Conservation (phyloP, 2,888 invertebrate genomes). For the Microplitis manilae region DNA sequence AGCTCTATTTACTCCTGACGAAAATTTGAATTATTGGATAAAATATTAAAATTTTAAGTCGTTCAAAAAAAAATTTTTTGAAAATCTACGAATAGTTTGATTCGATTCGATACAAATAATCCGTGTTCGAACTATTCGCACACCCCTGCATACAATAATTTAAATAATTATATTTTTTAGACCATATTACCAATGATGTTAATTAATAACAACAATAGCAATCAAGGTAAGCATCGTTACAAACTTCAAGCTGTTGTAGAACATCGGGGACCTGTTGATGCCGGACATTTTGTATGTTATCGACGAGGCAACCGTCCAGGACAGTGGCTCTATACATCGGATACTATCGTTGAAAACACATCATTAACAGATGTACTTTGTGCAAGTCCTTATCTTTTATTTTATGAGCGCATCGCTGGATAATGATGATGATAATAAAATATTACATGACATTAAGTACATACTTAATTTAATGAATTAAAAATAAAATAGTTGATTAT, state of each 20-base stretch:
- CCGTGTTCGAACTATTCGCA: too few relatives aligned
- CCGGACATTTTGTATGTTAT: conserved; percentile 96
- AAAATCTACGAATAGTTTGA: too few relatives aligned
- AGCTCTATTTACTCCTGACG: too few relatives aligned
- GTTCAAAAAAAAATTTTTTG: too few relatives aligned
- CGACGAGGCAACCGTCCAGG: conserved; percentile 81
- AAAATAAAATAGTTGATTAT: neutral
- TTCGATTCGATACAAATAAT: too few relatives aligned
- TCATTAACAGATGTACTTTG: conserved; percentile 86
- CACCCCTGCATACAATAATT: too few relatives aligned
- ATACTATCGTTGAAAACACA: conserved; percentile 85
- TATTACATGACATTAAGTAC: neutral
- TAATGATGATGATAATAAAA: neutral
- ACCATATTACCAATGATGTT: conserved; percentile 73
- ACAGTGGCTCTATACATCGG: conserved; percentile 73
- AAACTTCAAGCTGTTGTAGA: conserved; percentile 89
- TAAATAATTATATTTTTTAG: conserved; percentile 47
- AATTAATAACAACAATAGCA: conserved; percentile 67
- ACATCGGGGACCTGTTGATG: conserved; percentile 90
- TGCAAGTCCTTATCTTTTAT: conserved; percentile 92
- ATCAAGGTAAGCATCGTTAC: conserved; percentile 78
- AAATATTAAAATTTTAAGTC: too few relatives aligned
- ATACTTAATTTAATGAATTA: neutral
- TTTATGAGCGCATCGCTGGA: conserved; percentile 81
- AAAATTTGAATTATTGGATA: too few relatives aligned